Conservation (phyloP, 2,797 vertebrate species). For the Tapirus indicus region DNA sequence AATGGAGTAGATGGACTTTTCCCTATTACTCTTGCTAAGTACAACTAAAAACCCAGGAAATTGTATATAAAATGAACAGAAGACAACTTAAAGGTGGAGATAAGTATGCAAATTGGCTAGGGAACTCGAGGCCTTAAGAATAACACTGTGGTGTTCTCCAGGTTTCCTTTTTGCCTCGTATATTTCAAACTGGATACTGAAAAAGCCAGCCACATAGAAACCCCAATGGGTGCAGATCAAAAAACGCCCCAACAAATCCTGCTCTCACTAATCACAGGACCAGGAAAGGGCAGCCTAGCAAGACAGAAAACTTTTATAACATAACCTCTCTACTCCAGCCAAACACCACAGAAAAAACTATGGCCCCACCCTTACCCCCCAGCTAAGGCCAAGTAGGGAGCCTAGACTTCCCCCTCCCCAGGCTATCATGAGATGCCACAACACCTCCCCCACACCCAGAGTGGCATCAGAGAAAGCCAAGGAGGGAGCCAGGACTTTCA, state of each 20-base stretch:
- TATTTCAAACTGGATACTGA: neutral
- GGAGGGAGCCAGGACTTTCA: neutral
- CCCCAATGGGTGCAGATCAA: neutral
- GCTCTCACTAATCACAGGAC: neutral
- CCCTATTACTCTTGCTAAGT: neutral
- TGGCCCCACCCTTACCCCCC: neutral
- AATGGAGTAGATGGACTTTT: neutral
- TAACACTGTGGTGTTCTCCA: neutral
- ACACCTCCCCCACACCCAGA: accelerated
- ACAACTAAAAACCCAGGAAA: neutral
- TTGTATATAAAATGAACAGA: neutral
- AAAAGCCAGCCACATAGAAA: neutral
- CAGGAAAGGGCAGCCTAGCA: neutral
- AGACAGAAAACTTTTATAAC: neutral
- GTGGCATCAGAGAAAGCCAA: neutral
- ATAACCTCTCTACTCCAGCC: neutral
- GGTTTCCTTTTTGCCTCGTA: neutral
- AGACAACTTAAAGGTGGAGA: neutral
- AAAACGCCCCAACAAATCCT: neutral
- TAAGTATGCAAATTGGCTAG: neutral
- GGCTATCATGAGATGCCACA: neutral
- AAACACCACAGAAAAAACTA: neutral
- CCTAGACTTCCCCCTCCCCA: neutral
- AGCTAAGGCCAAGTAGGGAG: too few species aligned
- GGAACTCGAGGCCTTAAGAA: neutral